Evolutionary conservation across 2,797 vertebrate genomes (phyloP).

Genomic region (Lacerta viridis): DNA sequence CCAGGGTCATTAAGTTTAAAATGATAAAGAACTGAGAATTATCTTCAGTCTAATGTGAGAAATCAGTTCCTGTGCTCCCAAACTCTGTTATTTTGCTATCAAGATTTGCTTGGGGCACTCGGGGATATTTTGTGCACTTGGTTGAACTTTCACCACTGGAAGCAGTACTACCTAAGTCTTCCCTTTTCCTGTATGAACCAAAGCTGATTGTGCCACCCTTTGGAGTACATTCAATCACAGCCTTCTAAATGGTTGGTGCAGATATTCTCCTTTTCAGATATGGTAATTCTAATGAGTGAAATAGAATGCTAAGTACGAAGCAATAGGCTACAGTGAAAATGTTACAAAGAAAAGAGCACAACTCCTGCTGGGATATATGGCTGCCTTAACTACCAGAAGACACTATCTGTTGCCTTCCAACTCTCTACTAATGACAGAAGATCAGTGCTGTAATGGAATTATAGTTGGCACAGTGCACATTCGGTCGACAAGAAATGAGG

Average conservation of each 20-base stretch:
- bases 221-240: background rate
- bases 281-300: background rate
- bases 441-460: slow-evolving; percentile 14
- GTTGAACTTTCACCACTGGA: slow-evolving; percentile 38
- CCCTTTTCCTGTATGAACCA: slow-evolving; percentile 38
- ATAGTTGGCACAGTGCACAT: background rate
- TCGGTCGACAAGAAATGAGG: slow-evolving; percentile 40
- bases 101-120: fast-evolving
- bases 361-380: background rate
- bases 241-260: slow-evolving; percentile 20
- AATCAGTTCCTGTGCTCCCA: no score
- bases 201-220: slow-evolving; percentile 8
- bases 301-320: background rate
- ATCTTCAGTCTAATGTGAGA: no score
- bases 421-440: slow-evolving; percentile 36
- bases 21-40: no score
- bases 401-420: fast-evolving
- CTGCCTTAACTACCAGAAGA: slow-evolving; percentile 9
- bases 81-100: background rate
- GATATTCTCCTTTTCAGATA: background rate
- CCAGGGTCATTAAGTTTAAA: no score
- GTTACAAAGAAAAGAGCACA: background rate
- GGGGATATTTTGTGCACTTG: slow-evolving; percentile 4
- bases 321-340: fast-evolving
- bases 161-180: slow-evolving; percentile 34